Evolutionary conservation across 1,140 invertebrate species (phyloP).

Genomic region (Pseudachorutes palmiensis): DNA sequence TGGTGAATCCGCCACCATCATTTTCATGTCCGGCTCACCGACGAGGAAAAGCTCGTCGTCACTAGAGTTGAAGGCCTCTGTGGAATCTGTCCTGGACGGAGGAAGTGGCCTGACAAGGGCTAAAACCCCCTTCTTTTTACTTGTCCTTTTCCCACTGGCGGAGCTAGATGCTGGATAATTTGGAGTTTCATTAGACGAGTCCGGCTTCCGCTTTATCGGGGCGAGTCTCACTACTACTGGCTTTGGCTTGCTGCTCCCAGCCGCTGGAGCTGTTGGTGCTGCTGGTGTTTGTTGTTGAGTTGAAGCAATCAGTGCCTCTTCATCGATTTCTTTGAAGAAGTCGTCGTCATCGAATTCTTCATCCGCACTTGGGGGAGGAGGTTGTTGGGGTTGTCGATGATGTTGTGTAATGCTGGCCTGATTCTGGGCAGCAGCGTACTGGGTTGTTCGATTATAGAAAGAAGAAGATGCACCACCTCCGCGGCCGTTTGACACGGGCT

Average conservation of each 20-base stretch:
- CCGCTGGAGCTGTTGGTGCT: background rate
- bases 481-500: background rate
- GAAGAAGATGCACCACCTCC: background rate
- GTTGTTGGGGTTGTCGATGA: background rate
- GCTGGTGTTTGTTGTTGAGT: background rate
- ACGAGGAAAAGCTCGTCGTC: background rate
- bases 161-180: background rate
- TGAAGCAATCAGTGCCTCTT: background rate
- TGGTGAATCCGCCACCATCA: background rate
- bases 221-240: background rate
- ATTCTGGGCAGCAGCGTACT: too few species aligned
- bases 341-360: background rate
- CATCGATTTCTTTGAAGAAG: background rate
- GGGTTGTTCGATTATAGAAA: background rate
- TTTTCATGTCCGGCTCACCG: background rate
- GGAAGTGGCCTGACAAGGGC: background rate
- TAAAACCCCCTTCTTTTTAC: background rate
- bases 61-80: background rate
- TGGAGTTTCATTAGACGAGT: background rate
- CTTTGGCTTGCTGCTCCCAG: background rate
- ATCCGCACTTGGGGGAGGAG: background rate
- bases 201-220: background rate
- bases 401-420: background rate
- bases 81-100: background rate
- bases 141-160: background rate